phyloP scores from a whole-genome alignment of 2,797 vertebrate genomes.

The Poecilia gillii region DNA sequence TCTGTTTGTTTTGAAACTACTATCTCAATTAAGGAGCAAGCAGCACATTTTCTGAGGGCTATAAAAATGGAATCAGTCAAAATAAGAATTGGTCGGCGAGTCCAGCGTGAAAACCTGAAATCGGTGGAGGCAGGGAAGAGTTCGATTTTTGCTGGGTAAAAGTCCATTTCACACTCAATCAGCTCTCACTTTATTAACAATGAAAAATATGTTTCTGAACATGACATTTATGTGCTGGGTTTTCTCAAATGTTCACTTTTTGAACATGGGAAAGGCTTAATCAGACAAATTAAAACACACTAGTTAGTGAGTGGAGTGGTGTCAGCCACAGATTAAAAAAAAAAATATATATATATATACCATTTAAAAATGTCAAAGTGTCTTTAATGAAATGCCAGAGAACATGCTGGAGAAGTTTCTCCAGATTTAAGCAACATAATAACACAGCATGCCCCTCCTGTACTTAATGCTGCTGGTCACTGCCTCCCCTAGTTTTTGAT shows the following conservation, averaged over 20 bases:
- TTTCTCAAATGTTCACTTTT: neutral
- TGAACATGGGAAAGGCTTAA: neutral
- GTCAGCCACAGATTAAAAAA: no score
- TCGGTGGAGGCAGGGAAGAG: no score
- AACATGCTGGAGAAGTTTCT: neutral
- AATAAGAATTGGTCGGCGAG: neutral
- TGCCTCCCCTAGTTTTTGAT: neutral
- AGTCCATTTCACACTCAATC: neutral
- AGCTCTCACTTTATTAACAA: neutral
- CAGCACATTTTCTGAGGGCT: neutral
- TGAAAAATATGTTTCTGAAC: neutral
- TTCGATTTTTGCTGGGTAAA: neutral
- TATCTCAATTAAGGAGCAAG: neutral
- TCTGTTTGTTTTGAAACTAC: neutral
- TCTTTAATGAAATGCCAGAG: neutral
- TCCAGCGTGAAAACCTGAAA: no score
- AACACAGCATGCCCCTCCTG: neutral
- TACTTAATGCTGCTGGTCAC: neutral
- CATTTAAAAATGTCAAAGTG: neutral
- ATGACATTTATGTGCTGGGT: neutral
- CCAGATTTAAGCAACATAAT: neutral
- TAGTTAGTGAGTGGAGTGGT: neutral
- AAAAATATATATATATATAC: neutral
- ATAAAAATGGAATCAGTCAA: neutral
- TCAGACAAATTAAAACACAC: neutral